Evolutionary conservation across 2,113 vertebrate species (phyloP).

Genomic region (Triplophysa tibetana): DNA sequence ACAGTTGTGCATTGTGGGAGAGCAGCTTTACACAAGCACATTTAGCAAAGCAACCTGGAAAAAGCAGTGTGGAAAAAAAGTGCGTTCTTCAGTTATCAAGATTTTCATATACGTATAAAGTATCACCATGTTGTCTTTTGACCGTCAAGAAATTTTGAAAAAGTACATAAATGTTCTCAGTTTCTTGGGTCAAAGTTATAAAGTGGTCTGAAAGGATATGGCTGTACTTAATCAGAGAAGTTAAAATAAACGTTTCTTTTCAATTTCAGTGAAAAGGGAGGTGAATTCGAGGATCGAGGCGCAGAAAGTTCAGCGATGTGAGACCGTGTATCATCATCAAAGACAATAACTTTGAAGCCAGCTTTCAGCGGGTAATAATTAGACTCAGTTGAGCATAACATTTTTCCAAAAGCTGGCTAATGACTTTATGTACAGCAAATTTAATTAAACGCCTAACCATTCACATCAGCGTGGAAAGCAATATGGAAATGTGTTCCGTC

Average conservation of each 20-base stretch:
- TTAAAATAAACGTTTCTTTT: slow-evolving; percentile 49
- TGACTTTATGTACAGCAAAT: slow-evolving; percentile 69
- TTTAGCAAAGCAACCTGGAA: too few species aligned
- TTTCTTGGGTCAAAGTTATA: slow-evolving; percentile 13
- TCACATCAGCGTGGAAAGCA: slow-evolving; percentile 47
- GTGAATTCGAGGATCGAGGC: slow-evolving; percentile 37
- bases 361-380: slow-evolving; percentile 66
- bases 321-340: slow-evolving; percentile 53
- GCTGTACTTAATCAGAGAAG: slow-evolving; percentile 37
- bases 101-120: too few species aligned
- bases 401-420: slow-evolving; percentile 63
- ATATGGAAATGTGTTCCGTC: slow-evolving; percentile 52
- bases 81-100: too few species aligned
- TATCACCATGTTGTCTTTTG: neutral
- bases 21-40: too few species aligned
- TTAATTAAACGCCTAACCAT: slow-evolving; percentile 70
- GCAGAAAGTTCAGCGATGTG: slow-evolving; percentile 46
- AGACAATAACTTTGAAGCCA: slow-evolving; percentile 65
- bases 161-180: neutral
- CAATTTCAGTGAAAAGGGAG: slow-evolving; percentile 24
- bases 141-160: neutral
- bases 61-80: too few species aligned
- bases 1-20: too few species aligned
- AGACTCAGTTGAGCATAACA: slow-evolving; percentile 71
- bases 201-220: slow-evolving; percentile 24